phyloP scores from a whole-genome alignment of 2,797 vertebrate genomes.

The Acrocephalus scirpaceus region DNA sequence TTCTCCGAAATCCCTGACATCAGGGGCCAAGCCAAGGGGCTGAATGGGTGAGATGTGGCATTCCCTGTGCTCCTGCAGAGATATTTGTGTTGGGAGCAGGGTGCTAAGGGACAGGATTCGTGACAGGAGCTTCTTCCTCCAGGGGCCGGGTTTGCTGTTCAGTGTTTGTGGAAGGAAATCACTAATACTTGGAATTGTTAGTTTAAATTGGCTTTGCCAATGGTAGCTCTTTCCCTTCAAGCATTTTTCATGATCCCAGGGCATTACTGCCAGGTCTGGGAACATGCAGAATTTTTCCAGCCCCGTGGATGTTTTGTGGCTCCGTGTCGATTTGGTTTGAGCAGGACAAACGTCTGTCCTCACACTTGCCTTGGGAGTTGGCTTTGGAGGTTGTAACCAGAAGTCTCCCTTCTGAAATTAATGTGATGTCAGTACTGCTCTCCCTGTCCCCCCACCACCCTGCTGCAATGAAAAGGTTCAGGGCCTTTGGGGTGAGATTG shows the following conservation, averaged over 20 bases:
- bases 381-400: not conserved
- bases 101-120: not conserved
- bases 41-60: not conserved
- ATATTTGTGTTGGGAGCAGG: not conserved
- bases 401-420: not conserved
- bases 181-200: not conserved
- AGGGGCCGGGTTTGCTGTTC: not conserved
- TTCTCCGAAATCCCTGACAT: not conserved
- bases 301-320: fast-evolving
- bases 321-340: fast-evolving
- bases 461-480: not conserved
- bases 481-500: not conserved
- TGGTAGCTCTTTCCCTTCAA: not conserved
- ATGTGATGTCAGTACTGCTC: not conserved
- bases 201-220: not conserved
- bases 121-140: not conserved
- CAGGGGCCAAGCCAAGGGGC: not conserved
- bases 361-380: not conserved
- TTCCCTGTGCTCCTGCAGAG: not conserved
- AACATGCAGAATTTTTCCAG: not conserved
- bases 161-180: not conserved
- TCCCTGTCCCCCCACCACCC: not conserved
- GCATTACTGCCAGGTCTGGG: not conserved
- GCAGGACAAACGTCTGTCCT: not conserved
- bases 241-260: not conserved